Evolutionary conservation across 2,797 vertebrate genomes (phyloP), one percentile per base, ranked within the genome.

Genomic region (Sylvilagus floridanus): DNA sequence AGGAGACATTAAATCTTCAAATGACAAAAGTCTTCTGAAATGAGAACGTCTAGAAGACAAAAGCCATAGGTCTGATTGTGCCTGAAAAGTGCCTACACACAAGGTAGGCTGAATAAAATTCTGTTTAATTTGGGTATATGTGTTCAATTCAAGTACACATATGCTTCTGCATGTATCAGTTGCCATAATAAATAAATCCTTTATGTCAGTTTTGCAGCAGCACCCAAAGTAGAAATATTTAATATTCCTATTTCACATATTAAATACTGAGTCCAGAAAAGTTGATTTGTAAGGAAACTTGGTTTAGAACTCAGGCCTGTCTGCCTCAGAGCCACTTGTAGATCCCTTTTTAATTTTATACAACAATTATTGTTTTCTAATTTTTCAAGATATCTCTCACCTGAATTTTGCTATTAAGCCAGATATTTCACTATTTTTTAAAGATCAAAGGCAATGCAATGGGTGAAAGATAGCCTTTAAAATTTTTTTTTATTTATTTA

Each of bases 71-170:
- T 85, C 57, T 21, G 35, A 73, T 16, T 73, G 2, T 96, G 66
- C 21, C 28, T 93, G 35, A 24, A 42, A 68, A 76, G 19, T 85
- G 16, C 24, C 8, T 83, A 62, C 10, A 30, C 21, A 32, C 17
- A 85, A 22, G 47, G 35, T 35, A 84, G 21, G 0, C 32, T 63
- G 22, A 76, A 54, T 84, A 69, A 90, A 93, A 88, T 30, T 35
- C 26, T 65, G 54, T 63, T 63, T 26, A 83, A 95, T 66, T 92
- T 84, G 88, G 63, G 71, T n/a, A 26, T 52, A 73, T 75, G 7
- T 10, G 32, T 35, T 69, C 37, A 88, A 24, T 35, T 94, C 28
- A 76, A 81, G 22, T 77, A 35, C 83, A 9, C 62, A 22, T 14
- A 8, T 50, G 60, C 21, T 60, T 75, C 6, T 66, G 16, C 11